Percentiles rank a stretch among this genome's conserved stretches.
Evolutionary conservation across 2,797 vertebrate genomes (phyloP).

Genomic region (Sebastes steindachneri): DNA sequence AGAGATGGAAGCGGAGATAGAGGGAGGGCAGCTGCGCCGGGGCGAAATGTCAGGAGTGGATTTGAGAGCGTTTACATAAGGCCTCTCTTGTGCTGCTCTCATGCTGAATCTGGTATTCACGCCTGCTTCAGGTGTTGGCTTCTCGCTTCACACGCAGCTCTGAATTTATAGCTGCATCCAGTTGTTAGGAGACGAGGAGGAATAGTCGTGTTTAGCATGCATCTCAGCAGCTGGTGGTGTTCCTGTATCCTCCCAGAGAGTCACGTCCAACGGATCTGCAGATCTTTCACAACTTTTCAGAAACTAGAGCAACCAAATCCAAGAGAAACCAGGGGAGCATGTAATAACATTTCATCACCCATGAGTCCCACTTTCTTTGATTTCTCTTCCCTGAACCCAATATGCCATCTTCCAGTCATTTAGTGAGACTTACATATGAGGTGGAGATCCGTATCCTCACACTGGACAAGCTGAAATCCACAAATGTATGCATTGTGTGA

Average conservation of each 20-base stretch:
- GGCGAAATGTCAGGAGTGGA: slow-evolving; percentile 42
- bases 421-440: background rate
- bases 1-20: slow-evolving; percentile 5
- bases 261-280: background rate
- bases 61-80: slow-evolving; percentile 57
- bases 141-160: background rate
- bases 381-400: background rate
- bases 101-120: slow-evolving; percentile 30
- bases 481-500: too few relatives aligned
- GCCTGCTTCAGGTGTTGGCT: slow-evolving; percentile 21
- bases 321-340: background rate
- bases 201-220: background rate
- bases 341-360: background rate
- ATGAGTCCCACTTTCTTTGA: background rate
- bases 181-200: background rate
- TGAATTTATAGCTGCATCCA: background rate
- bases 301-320: background rate
- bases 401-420: background rate
- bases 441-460: too few relatives aligned
- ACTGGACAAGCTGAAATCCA: too few relatives aligned
- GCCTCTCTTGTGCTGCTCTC: slow-evolving; percentile 35
- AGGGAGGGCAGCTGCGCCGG: slow-evolving; percentile 25
- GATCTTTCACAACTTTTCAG: background rate
- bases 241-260: background rate
- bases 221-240: background rate